Evolutionary conservation across 2,113 vertebrate genomes (phyloP).

Genomic region (Dolichallabes microphthalmus): DNA sequence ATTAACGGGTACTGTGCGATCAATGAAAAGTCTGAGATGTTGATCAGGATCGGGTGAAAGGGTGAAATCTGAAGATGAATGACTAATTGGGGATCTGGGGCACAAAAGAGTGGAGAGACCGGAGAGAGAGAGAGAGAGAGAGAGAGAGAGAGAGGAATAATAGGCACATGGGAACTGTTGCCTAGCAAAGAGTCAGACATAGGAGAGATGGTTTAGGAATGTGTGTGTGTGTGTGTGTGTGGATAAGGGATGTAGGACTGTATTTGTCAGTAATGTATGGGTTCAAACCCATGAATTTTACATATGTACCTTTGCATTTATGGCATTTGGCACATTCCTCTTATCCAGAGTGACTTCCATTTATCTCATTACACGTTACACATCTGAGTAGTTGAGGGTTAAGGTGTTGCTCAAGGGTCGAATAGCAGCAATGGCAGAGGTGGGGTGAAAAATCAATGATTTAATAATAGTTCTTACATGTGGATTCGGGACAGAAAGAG

Average conservation of each 20-base stretch:
- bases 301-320: not conserved
- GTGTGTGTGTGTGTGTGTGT: not conserved
- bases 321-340: no score
- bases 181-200: conserved; percentile 36
- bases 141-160: conserved; percentile 4
- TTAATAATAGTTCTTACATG: not conserved
- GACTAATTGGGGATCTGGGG: conserved; percentile 31
- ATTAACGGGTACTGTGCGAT: not conserved
- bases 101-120: not conserved
- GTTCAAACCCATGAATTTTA: not conserved
- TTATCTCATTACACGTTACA: no score
- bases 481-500: not conserved
- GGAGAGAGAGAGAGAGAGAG: no score
- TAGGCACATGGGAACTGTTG: conserved; percentile 34
- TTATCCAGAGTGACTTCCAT: no score
- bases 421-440: no score
- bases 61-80: not conserved
- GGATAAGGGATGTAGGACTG: not conserved
- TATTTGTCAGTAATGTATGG: not conserved
- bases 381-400: no score
- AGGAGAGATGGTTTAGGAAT: conserved; percentile 33
- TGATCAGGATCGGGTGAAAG: conserved; percentile 19
- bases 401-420: no score
- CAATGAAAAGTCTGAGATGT: not conserved
- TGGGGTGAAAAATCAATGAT: no score